phyloP scores from a whole-genome alignment of 1,140 invertebrate species.

The Acyrthosiphon pisum region DNA sequence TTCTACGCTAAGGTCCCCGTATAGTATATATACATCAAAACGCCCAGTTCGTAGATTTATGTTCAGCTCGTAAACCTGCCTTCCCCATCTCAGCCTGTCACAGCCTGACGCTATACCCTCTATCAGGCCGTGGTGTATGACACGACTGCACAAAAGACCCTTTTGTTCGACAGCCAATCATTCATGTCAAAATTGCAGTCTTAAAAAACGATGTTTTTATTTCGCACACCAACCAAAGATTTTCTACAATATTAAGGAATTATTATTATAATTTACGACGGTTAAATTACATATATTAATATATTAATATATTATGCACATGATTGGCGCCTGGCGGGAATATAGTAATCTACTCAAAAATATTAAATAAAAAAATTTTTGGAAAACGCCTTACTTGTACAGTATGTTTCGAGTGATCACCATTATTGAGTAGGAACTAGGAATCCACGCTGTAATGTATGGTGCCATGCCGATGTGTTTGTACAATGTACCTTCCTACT shows the following conservation, averaged over 20 bases:
- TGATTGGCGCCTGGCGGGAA: neutral
- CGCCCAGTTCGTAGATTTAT: slow-evolving; percentile 36
- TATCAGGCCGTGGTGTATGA: neutral
- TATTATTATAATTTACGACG: neutral
- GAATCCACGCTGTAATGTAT: too few relatives aligned
- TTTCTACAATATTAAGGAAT: neutral
- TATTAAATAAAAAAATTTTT: too few relatives aligned
- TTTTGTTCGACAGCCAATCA: neutral
- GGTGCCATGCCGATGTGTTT: too few relatives aligned
- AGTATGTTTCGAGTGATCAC: neutral
- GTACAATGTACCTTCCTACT: too few relatives aligned
- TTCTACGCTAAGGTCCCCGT: neutral
- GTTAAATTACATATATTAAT: neutral
- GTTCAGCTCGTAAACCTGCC: neutral
- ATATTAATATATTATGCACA: neutral
- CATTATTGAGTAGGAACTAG: neutral
- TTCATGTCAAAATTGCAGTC: neutral
- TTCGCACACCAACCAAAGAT: neutral
- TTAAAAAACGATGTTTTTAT: neutral
- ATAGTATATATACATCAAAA: slow-evolving; percentile 28
- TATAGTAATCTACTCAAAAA: neutral
- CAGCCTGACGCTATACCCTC: neutral
- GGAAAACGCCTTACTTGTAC: neutral
- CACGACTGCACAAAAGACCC: neutral
- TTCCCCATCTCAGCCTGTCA: neutral